phyloP scores from a whole-genome alignment of 2,888 invertebrate genomes.

The Tanypteryx hageni region DNA sequence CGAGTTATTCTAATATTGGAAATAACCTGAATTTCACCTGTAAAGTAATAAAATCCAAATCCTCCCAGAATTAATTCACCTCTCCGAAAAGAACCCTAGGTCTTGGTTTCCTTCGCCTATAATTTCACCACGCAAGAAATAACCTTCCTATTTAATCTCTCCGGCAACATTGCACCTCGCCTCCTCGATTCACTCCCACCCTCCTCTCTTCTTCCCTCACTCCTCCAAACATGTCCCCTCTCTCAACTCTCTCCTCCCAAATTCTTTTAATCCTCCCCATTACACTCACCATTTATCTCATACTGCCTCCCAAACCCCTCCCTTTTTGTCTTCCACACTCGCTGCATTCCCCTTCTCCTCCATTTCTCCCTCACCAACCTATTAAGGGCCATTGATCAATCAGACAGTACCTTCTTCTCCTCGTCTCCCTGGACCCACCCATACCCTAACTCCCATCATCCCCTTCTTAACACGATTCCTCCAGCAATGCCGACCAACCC shows the following conservation, averaged over 20 bases:
- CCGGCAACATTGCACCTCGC: neutral
- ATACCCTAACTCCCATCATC: too few species aligned
- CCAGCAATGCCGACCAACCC: too few species aligned
- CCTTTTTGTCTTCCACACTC: neutral
- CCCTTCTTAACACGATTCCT: too few species aligned
- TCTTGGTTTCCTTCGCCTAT: neutral
- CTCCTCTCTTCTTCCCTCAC: neutral
- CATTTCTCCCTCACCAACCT: conserved; percentile 47
- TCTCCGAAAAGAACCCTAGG: neutral
- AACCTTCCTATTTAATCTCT: neutral
- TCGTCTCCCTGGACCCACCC: neutral
- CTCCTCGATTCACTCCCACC: neutral
- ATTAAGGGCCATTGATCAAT: conserved; percentile 59
- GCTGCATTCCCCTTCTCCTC: neutral
- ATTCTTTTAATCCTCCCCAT: conserved; percentile 40
- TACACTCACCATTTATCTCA: conserved; percentile 47
- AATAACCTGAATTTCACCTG: too few species aligned
- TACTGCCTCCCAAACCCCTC: neutral
- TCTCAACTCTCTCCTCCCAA: neutral
- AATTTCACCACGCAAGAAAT: neutral
- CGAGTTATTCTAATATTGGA: too few species aligned
- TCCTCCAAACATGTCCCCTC: neutral
- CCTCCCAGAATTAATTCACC: conserved; percentile 14
- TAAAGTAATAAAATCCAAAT: neutral
- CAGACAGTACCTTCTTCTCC: conserved; percentile 48